Evolutionary conservation across 2,888 invertebrate species (phyloP), one percentile per base, ranked within the genome.

Genomic region (Abscondita cerata): DNA sequence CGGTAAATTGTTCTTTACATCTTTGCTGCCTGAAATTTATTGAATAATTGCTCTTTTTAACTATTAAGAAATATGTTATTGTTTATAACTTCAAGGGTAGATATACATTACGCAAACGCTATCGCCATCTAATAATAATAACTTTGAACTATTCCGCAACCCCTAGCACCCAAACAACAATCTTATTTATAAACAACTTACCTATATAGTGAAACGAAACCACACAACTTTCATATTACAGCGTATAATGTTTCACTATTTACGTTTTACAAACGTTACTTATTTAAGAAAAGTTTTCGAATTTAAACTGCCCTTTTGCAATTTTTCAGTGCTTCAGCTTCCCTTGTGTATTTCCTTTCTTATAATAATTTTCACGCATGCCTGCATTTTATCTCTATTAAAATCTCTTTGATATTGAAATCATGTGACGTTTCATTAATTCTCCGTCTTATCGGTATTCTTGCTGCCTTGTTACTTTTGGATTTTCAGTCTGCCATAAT

Each of bases 391-490:
- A 79, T 80, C 79, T 78, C 79, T 77, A 81, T 80, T 81, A 80
- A 80, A 79, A 79, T 80, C 79, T 76, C 77, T 80, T 80, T 78
- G 79, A 80, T 80, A 80, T 80, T 80, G 79, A 79, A 79, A 80
- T 80, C 82, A 81, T 78, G 77, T 79, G 79, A 79, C 78, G 78
- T 80, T 80, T 79, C 79, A 78, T 80, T 80, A 78, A 80, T 80
- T 79, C 75, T 70, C 74, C 73, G 76, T 77, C 78, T 76, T 76
- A 73, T 76, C 76, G 74, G 74, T 69, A 76, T 76, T 76, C 76
- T 74, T 73, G 69, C 68, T 72, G 71, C 72, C 71, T 64, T 60
- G 64, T 64, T 64, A 64, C 56, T 60, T 64, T 59, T 64, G n/a
- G 64, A 64, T 60, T 64, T 52, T 47, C 40, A 64, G 60, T 64